These are phyloP conservation scores for Spatula versicolor DNA, from an alignment of 2,797 vertebrate species.

Conservation along the genomic window DNA sequence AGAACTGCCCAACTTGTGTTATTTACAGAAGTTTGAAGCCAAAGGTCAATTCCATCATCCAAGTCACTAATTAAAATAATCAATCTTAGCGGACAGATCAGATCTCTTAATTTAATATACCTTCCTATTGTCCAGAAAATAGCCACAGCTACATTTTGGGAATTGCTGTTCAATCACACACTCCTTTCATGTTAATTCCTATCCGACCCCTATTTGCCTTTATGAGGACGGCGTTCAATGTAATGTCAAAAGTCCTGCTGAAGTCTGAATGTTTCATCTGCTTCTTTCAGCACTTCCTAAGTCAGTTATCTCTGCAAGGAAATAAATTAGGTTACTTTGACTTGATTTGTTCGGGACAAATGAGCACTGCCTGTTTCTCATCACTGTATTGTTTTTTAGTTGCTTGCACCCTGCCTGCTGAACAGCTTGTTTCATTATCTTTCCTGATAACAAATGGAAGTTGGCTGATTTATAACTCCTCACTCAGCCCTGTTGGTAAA, in stretches of 20 bases:
- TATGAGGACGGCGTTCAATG: background rate
- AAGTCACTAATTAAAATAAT: background rate
- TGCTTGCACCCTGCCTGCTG: background rate
- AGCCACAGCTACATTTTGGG: background rate
- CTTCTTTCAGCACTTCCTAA: constrained; percentile 31
- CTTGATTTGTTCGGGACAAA: constrained; percentile 26
- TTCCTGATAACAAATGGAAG: background rate
- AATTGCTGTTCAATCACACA: background rate
- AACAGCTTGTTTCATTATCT: constrained; percentile 36
- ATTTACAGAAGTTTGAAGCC: background rate
- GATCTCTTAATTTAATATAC: background rate
- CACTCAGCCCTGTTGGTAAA: background rate
- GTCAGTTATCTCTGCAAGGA: background rate
- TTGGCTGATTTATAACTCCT: background rate
- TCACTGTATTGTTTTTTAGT: constrained; percentile 10
- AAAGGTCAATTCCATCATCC: background rate
- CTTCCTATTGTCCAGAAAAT: background rate
- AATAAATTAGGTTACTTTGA: constrained; percentile 36
- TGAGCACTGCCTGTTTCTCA: background rate
- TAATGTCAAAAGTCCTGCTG: background rate
- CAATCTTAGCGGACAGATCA: background rate
- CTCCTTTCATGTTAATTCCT: background rate
- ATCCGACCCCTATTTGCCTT: background rate
- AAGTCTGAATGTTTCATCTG: background rate
- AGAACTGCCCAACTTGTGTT: background rate